A percentile compares a stretch with the other conserved stretches of the same genome.
phyloP scores from a whole-genome alignment of 2,113 vertebrate species.

The Rhombomys opimus region DNA sequence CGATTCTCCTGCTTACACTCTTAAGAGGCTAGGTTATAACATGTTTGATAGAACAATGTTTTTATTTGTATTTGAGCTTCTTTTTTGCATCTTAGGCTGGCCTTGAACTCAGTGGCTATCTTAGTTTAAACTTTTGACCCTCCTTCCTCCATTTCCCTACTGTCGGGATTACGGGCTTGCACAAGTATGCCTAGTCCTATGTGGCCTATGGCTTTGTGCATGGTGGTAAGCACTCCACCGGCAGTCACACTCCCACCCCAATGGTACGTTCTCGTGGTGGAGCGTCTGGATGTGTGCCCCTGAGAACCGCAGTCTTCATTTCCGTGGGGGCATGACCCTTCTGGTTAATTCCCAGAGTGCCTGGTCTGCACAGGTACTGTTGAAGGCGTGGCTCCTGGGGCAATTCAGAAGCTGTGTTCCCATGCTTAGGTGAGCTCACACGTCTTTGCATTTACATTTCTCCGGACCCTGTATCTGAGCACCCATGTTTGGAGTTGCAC shows the following conservation, averaged over 20 bases:
- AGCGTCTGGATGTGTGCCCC: not conserved
- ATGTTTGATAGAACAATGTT: not conserved
- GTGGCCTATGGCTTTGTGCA: not conserved
- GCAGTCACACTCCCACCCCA: too few relatives aligned
- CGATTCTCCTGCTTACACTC: too few relatives aligned
- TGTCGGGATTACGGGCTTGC: not conserved
- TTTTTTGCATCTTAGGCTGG: not conserved
- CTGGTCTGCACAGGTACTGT: not conserved
- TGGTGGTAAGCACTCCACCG: not conserved
- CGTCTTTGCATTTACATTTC: not conserved
- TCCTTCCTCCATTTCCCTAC: too few relatives aligned
- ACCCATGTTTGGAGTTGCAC: not conserved
- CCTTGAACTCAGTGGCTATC: not conserved
- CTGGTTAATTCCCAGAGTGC: accelerated
- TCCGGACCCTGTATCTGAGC: not conserved
- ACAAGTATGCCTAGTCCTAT: not conserved
- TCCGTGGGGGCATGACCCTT: not conserved
- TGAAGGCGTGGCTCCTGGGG: not conserved
- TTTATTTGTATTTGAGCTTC: not conserved
- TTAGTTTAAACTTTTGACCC: not conserved
- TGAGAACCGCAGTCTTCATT: not conserved
- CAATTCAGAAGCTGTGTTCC: not conserved
- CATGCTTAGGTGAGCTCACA: not conserved
- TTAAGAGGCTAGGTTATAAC: not conserved
- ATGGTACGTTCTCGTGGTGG: accelerated